Evolutionary conservation across 2,113 vertebrate genomes (phyloP).

Genomic region (Thunnus maccoyii): DNA sequence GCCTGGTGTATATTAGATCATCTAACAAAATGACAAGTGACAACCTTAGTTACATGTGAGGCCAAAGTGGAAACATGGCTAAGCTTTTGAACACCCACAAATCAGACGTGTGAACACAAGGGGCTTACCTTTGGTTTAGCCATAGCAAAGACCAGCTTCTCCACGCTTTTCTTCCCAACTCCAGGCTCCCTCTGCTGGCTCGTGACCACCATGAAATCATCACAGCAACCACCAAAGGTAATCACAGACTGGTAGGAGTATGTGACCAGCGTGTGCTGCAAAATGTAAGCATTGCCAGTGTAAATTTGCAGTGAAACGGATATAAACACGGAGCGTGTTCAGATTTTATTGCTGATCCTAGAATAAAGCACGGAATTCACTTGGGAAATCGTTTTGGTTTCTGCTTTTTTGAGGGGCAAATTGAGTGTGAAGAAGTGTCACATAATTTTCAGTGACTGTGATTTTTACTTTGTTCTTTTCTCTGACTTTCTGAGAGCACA

Average conservation of each 20-base stretch:
- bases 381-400: conserved; percentile 42
- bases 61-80: background rate
- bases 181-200: conserved; percentile 87
- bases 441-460: conserved; percentile 40
- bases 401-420: conserved; percentile 37
- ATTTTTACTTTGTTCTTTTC: conserved; percentile 47
- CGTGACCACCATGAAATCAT: conserved; percentile 92
- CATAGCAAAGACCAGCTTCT: conserved; percentile 91
- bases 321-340: conserved; percentile 11
- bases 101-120: background rate
- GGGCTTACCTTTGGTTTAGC: conserved; percentile 87
- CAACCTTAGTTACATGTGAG: background rate
- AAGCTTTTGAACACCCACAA: background rate
- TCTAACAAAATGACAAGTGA: background rate
- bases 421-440: conserved; percentile 49
- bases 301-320: conserved; percentile 20
- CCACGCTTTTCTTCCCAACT: conserved; percentile 85
- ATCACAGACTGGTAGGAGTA: conserved; percentile 89
- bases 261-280: conserved; percentile 87
- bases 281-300: conserved; percentile 35
- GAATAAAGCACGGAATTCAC: conserved; percentile 29
- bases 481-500: conserved; percentile 18
- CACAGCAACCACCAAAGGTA: conserved; percentile 91
- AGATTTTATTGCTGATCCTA: conserved; percentile 15
- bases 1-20: background rate